These are phyloP conservation scores for Potamarius usumacintae DNA, from an alignment of 2,113 vertebrate species.

Conservation along the genomic window DNA sequence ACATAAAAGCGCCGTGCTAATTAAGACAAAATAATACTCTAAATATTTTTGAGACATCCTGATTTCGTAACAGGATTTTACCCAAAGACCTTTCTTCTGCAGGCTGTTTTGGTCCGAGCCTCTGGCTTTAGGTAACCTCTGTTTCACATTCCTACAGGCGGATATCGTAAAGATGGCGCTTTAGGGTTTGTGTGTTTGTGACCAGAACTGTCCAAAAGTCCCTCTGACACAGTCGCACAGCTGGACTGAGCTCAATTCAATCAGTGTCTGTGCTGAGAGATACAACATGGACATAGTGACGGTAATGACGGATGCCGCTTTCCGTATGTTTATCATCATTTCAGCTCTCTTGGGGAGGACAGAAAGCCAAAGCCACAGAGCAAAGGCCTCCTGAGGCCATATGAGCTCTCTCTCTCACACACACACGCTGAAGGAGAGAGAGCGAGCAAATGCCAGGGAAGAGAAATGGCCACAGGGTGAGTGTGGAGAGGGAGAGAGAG, in stretches of 20 bases:
- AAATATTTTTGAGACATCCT: background rate
- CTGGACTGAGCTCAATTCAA: slow-evolving; percentile 29
- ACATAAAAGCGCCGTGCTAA: background rate
- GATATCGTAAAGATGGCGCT: background rate
- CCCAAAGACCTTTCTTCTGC: background rate
- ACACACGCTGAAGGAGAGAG: slow-evolving; percentile 29
- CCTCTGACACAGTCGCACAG: background rate
- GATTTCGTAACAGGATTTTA: background rate
- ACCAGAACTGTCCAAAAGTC: background rate
- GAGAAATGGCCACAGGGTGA: slow-evolving; percentile 2
- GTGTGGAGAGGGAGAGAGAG: slow-evolving; percentile 14
- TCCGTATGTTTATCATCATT: slow-evolving; percentile 73
- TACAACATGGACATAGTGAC: slow-evolving; percentile 57
- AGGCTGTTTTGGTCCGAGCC: background rate
- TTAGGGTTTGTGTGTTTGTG: background rate
- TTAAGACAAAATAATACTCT: background rate
- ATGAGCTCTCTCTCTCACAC: slow-evolving; percentile 51
- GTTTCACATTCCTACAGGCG: background rate
- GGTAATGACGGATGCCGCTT: slow-evolving; percentile 65
- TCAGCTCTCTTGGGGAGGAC: slow-evolving; percentile 48
- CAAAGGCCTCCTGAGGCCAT: slow-evolving; percentile 45
- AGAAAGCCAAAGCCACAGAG: slow-evolving; percentile 63
- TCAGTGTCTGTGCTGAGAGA: slow-evolving; percentile 49
- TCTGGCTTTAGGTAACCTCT: background rate
- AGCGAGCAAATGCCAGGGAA: slow-evolving; percentile 20